Evolutionary conservation across 2,797 vertebrate species (phyloP), one percentile per base, ranked within the genome.

Genomic region (Macropodus opercularis): DNA sequence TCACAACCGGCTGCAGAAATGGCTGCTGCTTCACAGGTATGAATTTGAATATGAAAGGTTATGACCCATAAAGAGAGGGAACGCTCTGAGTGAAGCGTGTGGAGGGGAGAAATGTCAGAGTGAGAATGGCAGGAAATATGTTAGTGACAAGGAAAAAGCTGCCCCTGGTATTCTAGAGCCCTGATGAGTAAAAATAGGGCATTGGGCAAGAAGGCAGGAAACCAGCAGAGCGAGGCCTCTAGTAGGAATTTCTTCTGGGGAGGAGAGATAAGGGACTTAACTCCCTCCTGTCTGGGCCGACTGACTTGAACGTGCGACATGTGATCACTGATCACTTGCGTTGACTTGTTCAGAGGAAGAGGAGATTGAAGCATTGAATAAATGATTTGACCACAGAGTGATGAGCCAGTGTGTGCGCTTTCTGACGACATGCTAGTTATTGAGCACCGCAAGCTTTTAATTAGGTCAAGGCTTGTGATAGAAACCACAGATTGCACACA

Each of bases 201-300:
- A 94, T 88, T 91, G 93, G 94, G 94, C 94, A 95, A 94, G 94
- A 94, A 93, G 93, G 94, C 94, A 95, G 95, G 95, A 96, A 96
- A 93, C 92, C 92, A 94, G 92, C 54, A 80, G 93, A 93, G 93
- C 93, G 92, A 92, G 94, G 93, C 92, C 94, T 94, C 93, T 89
- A 92, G 92, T 92, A 92, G 94, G 94, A 95, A 96, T 96, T 93
- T 94, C 92, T 94, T 95, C 95, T 96, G 95, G 91, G 93, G 92
- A 91, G 89, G 87, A 87, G 84, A 95, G 95, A 96, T 96, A 96
- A 96, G 95, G 90, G 86, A 92, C 88, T 94, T 95, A 94, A 95
- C 94, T 91, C 94, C 89, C 91, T 92, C 90, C 87, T 92, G 89
- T 89, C 92, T 90, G 89, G 85, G 69, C 80, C 47, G 41, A 72